Percentiles rank a stretch among this genome's conserved stretches.
These are phyloP conservation scores for Bufo gargarizans DNA, from an alignment of 2,113 vertebrate species.

Conservation along the genomic window DNA sequence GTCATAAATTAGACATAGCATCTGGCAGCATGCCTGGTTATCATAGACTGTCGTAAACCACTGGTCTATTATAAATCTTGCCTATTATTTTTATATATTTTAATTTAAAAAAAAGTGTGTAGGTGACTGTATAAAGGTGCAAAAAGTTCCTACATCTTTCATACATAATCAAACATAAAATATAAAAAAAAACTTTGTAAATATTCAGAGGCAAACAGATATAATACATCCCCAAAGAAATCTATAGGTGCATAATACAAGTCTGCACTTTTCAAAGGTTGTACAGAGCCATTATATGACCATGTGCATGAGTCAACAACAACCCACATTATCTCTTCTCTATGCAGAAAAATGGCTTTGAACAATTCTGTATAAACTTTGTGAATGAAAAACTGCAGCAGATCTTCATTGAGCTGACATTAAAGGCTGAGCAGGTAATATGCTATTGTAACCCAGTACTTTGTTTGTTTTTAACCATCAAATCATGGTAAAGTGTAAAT, in stretches of 20 bases:
- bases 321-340: not conserved
- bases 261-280: not conserved
- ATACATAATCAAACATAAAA: no score
- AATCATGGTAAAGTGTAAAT: not conserved
- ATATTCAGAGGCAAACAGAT: no score
- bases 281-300: not conserved
- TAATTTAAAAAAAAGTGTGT: no score
- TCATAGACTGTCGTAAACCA: no score
- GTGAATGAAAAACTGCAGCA: constrained; percentile 98
- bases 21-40: no score
- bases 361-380: constrained; percentile 99
- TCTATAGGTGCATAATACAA: not conserved
- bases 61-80: no score
- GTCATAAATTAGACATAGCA: no score
- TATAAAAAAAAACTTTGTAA: no score
- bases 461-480: not conserved
- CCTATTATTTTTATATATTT: no score
- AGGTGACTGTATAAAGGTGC: no score
- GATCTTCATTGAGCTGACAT: constrained; percentile 96
- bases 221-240: not conserved
- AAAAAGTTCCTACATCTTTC: no score
- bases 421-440: constrained; percentile 96
- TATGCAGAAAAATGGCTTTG: constrained; percentile 92
- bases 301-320: not conserved
- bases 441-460: no score